Evolutionary conservation across 2,113 vertebrate species (phyloP), one percentile per base, ranked within the genome.

Genomic region (Neomonachus schauinslandi): DNA sequence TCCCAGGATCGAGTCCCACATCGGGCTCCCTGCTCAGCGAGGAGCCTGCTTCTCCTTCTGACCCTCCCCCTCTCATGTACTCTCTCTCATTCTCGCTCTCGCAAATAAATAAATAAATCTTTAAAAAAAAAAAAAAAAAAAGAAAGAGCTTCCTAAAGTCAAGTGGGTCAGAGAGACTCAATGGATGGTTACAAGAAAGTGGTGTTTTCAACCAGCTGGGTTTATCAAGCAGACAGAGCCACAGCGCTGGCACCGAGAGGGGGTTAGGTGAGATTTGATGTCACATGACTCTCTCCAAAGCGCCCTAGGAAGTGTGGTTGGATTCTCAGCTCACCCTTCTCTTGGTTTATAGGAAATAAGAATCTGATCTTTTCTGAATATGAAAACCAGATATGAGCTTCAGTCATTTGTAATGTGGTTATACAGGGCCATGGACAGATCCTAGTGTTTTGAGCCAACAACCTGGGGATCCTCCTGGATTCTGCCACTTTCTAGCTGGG

Each of bases 381-480:
- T 36, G 57, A 71, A 46, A 76, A 22, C 14, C 53, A 57, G 10
- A 2, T 1, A 13, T 36, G 65, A 71, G 33, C 14, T n/a, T 85
- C 11, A 7, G 16, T 28, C 33, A 24, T 74, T 26, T 42, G 1
- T 22, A 18, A 2, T 36, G 8, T 80, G 42, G 39, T 31, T 46
- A 31, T 24, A 4, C 0, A 39, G 28, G 9, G 7, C 63, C 5
- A 3, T 10, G 39, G 36, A 5, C 26, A 49, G 1, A 26, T 2
- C 21, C 39, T 18, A 2, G 59, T 3, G 53, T 15, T 85, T 36
- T 51, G 74, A 92, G 42, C 3, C 26, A 28, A 2, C 36, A n/a
- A 19, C 18, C 71, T n/a, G 4, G 55, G 0, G 0, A 9, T 4
- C 33, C 36, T 7, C 3, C 1, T 7, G 33, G 49, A 57, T 42